Evolutionary conservation across 2,113 vertebrate genomes (phyloP).

Genomic region (Felis chaus): DNA sequence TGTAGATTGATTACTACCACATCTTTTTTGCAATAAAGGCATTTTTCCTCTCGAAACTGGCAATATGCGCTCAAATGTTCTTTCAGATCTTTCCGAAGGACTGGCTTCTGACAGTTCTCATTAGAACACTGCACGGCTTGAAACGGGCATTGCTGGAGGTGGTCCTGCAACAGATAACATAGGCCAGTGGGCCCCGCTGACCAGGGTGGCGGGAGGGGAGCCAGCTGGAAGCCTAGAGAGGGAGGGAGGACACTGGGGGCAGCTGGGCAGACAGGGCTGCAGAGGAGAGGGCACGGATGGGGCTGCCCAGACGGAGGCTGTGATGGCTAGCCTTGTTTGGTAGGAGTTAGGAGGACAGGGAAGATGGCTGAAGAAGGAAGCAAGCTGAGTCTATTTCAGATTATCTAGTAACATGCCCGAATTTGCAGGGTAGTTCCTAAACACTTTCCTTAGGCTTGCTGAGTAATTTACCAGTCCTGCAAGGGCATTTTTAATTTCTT

Average conservation of each 20-base stretch:
- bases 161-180: conserved; percentile 83
- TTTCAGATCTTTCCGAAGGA: conserved; percentile 86
- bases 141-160: conserved; percentile 88
- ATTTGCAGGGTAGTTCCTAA: background rate
- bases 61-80: conserved; percentile 85
- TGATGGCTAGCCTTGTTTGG: background rate
- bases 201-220: background rate
- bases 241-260: background rate
- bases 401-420: background rate
- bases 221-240: background rate
- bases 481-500: background rate
- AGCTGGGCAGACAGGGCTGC: background rate
- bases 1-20: conserved; percentile 82
- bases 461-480: background rate
- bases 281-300: too few species aligned
- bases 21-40: conserved; percentile 85
- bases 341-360: background rate
- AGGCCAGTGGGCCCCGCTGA: background rate
- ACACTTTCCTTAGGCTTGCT: background rate
- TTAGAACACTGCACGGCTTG: conserved; percentile 85
- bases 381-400: background rate
- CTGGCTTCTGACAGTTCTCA: conserved; percentile 83
- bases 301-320: background rate
- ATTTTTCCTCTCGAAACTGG: conserved; percentile 86
- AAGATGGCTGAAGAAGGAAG: background rate